Evolutionary conservation across 2,888 invertebrate genomes (phyloP).

Genomic region (Diplolepis rosae): DNA sequence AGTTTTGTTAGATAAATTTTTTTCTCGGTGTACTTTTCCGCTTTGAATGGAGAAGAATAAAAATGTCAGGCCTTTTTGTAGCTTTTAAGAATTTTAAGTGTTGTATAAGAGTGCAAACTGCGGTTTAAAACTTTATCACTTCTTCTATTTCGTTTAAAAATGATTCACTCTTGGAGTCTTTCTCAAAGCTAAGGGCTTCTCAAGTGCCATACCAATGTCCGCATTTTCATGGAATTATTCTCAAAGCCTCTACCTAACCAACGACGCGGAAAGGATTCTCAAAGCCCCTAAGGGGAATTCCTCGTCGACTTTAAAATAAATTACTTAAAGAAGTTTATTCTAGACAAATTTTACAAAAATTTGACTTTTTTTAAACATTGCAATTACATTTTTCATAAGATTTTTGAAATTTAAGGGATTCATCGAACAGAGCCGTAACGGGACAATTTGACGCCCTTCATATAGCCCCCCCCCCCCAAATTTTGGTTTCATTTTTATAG

Average conservation of each 20-base stretch:
- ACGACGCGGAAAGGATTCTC: constrained; percentile 1
- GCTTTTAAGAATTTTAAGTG: not conserved
- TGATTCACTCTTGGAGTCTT: not conserved
- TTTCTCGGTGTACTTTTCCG: no score
- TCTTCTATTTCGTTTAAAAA: not conserved
- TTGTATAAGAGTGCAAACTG: not conserved
- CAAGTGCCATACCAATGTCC: constrained; percentile 7
- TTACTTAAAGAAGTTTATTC: not conserved
- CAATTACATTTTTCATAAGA: not conserved
- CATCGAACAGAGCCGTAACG: no score
- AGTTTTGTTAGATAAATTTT: no score
- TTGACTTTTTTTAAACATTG: not conserved
- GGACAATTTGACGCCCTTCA: no score
- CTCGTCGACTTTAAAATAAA: constrained; percentile 3
- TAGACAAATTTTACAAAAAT: not conserved
- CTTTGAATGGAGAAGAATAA: no score
- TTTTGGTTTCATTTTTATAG: no score
- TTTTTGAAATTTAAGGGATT: not conserved
- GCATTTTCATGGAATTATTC: constrained; percentile 26
- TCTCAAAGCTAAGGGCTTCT: not conserved
- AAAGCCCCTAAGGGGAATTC: constrained; percentile 10
- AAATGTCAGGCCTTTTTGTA: not conserved
- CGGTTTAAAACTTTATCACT: not conserved
- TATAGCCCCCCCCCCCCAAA: no score
- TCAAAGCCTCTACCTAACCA: not conserved